Conservation (phyloP, 2,888 invertebrate genomes). For the Pardosa pseudoannulata region DNA sequence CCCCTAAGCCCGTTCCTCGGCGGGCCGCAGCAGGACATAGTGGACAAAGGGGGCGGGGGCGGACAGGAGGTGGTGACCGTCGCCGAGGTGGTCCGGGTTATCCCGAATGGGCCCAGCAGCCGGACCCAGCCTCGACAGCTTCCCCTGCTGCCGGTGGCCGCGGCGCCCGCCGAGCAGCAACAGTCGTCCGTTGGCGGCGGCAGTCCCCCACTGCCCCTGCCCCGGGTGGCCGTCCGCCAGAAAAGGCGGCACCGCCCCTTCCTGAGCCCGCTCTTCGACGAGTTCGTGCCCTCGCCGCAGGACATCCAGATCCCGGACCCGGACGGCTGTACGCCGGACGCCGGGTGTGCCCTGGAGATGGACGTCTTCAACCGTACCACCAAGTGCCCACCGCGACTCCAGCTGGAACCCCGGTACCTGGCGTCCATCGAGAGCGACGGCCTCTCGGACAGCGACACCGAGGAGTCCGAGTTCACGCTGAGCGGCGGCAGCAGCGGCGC, state of each 20-base stretch:
- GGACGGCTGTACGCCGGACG: constrained; percentile 74
- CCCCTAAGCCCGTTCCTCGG: constrained; percentile 44
- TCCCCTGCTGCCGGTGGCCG: constrained; percentile 42
- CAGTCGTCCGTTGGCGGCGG: neutral
- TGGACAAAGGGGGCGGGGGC: constrained; percentile 31
- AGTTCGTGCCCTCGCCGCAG: constrained; percentile 74
- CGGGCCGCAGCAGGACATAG: neutral
- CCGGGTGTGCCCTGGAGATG: constrained; percentile 67
- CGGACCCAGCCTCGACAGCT: constrained; percentile 19
- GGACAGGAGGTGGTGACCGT: constrained; percentile 53
- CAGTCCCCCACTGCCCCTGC: constrained; percentile 41
- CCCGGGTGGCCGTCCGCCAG: constrained; percentile 42
- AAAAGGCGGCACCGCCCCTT: constrained; percentile 35
- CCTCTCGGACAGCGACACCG: constrained; percentile 64
- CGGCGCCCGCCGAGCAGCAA: constrained; percentile 24
- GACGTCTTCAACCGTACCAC: constrained; percentile 66
- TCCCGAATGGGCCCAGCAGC: constrained; percentile 41
- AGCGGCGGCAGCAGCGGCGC: constrained; percentile 4
- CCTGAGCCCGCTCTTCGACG: constrained; percentile 69
- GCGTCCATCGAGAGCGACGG: constrained; percentile 75
- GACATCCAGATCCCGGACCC: constrained; percentile 74
- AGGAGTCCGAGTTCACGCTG: constrained; percentile 46
- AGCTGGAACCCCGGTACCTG: constrained; percentile 72
- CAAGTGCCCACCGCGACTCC: constrained; percentile 69
- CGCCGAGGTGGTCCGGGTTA: constrained; percentile 37